Base-by-base conservation (phyloP, 2,888 invertebrate species). In the Hanleya hanleyi region DNA sequence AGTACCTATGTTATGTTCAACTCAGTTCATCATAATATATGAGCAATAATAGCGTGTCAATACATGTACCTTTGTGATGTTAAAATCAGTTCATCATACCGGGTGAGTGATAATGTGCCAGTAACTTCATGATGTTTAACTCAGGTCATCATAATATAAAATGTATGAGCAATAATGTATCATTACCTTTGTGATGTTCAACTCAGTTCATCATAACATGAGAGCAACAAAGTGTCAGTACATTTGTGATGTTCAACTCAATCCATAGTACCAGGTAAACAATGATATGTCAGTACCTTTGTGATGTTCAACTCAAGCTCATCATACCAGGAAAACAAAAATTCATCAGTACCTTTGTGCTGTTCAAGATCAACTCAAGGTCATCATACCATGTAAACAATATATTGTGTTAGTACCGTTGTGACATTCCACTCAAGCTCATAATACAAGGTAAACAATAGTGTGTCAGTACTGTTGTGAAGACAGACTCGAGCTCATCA, bases 391-490 rank as follows among this genome's bases (percentile, higher is more conserved):
- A 6, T 98, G 98, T 84, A 88, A 79, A 73, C 69, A 12, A n/a
- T n/a, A 41, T 15, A 15, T n/a, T n/a, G n/a, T n/a, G n/a, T n/a
- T n/a, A n/a, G n/a, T n/a, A n/a, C n/a, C n/a, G n/a, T n/a, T n/a
- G n/a, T n/a, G n/a, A n/a, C n/a, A n/a, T n/a, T n/a, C n/a, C n/a
- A n/a, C n/a, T n/a, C 93, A 66, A 90, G 91, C 0, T n/a, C 95
- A 96, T 86, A 92, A 99, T 81, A 96, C 96, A 88, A 92, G 98
- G 36, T 92, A 99, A 29, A 98, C 98, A 0, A 93, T 98, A 0
- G 98, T 99, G 95, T 96, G 96, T 80, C 99, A 99, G 91, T 94
- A 95, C 85, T 96, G 96, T 94, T 96, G 97, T 79, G 92, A 94
- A 78, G 96, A 97, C 0, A 91, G 94, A 65, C 93, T 96, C 70